Conservation (phyloP, 2,888 invertebrate species). For the Pharmacophagus antenor region DNA sequence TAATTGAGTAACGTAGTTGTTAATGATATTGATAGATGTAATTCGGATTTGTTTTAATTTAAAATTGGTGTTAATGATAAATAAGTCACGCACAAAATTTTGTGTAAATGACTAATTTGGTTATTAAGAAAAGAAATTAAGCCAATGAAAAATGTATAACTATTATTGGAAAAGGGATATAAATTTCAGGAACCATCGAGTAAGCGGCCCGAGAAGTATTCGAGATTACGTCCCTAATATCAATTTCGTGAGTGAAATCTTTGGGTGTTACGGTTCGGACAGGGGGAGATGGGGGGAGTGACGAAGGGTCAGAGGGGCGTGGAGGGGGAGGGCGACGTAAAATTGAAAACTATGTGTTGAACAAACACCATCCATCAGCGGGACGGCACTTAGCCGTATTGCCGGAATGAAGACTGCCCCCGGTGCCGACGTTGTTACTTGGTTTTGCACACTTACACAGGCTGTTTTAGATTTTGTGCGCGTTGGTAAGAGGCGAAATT, state of each 20-base stretch:
- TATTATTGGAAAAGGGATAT: constrained; percentile 1
- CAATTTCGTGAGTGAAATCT: constrained; percentile 49
- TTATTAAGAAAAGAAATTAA: too few species aligned
- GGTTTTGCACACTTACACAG: constrained; percentile 22
- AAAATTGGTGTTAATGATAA: too few species aligned
- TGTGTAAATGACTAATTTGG: too few species aligned
- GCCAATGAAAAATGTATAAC: too few species aligned
- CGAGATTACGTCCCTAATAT: constrained; percentile 38
- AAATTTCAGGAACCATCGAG: constrained; percentile 4
- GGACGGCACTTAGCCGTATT: constrained; percentile 67
- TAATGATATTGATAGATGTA: too few species aligned
- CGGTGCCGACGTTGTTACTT: constrained; percentile 27
- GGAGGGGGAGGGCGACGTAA: constrained; percentile 50
- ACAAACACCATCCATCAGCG: constrained; percentile 75
- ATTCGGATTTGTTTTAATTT: too few species aligned
- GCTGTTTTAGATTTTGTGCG: neutral
- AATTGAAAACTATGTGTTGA: constrained; percentile 76
- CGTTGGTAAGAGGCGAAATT: neutral
- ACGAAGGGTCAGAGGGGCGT: constrained; percentile 5
- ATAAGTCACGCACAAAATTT: too few species aligned
- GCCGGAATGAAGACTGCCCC: constrained; percentile 45
- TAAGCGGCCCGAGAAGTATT: constrained; percentile 32
- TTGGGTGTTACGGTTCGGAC: constrained; percentile 25
- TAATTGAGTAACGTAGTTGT: too few species aligned
- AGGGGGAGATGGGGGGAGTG: constrained; percentile 4